These are phyloP conservation scores for Cactoblastis cactorum DNA, from an alignment of 2,888 invertebrate genomes.

Conservation along the genomic window DNA sequence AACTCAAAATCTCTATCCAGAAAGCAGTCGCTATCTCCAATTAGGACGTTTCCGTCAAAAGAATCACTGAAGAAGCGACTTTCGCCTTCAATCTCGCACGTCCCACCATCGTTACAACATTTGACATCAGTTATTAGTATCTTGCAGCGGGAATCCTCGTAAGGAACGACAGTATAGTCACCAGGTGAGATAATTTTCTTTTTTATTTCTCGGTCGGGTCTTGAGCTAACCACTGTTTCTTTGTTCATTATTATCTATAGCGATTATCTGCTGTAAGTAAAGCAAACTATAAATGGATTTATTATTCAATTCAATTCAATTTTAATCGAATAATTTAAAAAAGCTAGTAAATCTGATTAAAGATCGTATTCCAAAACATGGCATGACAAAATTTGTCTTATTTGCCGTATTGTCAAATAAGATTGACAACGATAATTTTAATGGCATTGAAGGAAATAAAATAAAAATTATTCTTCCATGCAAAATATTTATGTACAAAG, in stretches of 20 bases:
- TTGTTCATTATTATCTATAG: slow-evolving; percentile 36
- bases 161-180: slow-evolving; percentile 59
- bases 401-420: too few relatives aligned
- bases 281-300: background rate
- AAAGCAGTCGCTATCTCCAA: slow-evolving; percentile 69
- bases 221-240: slow-evolving; percentile 45
- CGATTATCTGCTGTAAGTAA: background rate
- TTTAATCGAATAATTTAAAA: too few relatives aligned
- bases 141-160: slow-evolving; percentile 66
- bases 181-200: slow-evolving; percentile 60
- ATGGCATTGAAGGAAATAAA: too few relatives aligned
- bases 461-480: too few relatives aligned
- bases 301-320: background rate
- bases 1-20: slow-evolving; percentile 77
- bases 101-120: slow-evolving; percentile 42
- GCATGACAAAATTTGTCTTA: too few relatives aligned
- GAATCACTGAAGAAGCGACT: slow-evolving; percentile 51
- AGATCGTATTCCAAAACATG: too few relatives aligned
- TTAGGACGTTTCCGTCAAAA: slow-evolving; percentile 65
- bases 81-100: slow-evolving; percentile 47
- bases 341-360: too few relatives aligned
- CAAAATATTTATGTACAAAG: too few relatives aligned
- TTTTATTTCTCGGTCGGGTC: slow-evolving; percentile 57
- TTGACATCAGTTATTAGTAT: slow-evolving; percentile 49
- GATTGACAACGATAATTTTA: too few relatives aligned